phyloP scores from a whole-genome alignment of 1,140 invertebrate species.

The Anastatus disparis region DNA sequence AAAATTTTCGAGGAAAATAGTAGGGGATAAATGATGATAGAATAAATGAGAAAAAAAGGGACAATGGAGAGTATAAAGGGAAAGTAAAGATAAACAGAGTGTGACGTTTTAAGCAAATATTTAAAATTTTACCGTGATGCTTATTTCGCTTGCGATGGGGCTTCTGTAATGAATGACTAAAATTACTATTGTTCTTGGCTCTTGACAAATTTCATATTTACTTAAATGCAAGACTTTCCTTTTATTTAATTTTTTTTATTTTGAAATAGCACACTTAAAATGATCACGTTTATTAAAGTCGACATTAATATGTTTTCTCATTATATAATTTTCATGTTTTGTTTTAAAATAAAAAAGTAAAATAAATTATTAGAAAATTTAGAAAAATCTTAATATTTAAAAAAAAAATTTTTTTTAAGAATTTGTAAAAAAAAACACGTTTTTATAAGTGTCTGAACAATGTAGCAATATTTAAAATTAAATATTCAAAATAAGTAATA shows the following conservation, averaged over 20 bases:
- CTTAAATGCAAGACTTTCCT: background rate
- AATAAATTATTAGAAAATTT: too few species aligned
- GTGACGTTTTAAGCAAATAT: background rate
- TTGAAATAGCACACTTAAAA: background rate
- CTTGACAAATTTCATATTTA: background rate
- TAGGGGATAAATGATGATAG: background rate
- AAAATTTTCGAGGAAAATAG: background rate
- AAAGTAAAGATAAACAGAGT: conserved; percentile 14
- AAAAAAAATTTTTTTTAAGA: too few species aligned
- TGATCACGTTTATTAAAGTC: too few species aligned
- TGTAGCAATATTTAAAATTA: too few species aligned
- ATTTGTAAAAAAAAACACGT: too few species aligned
- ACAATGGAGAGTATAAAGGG: background rate
- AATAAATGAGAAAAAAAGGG: background rate
- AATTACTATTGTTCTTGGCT: background rate
- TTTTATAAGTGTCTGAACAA: too few species aligned
- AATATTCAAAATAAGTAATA: too few species aligned
- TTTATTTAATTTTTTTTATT: background rate
- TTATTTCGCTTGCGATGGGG: background rate
- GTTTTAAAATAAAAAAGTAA: too few species aligned
- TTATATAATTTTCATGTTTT: too few species aligned
- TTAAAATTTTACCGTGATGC: too few species aligned
- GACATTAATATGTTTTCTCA: too few species aligned
- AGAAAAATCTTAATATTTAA: too few species aligned
- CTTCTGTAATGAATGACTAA: background rate